phyloP scores from a whole-genome alignment of 1,140 invertebrate genomes.

The Brachionus angularis region DNA sequence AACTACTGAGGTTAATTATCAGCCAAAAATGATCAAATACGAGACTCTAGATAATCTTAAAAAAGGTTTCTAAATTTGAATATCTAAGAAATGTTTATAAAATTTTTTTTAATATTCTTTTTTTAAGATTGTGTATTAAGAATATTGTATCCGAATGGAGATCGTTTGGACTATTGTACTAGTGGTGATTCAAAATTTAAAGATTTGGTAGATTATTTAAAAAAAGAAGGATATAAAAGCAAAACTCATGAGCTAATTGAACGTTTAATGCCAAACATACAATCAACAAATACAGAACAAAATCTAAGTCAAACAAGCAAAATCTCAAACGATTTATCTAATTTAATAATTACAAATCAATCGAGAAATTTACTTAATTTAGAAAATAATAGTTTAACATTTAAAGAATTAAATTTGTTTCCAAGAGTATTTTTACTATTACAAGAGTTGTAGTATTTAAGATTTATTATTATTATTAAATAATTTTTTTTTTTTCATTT shows the following conservation, averaged over 20 bases:
- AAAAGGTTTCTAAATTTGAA: too few relatives aligned
- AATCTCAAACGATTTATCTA: constrained; percentile 28
- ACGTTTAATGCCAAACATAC: constrained; percentile 16
- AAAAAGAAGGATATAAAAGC: constrained; percentile 21
- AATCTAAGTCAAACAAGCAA: constrained; percentile 24
- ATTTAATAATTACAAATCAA: constrained; percentile 28
- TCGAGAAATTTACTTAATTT: constrained; percentile 20
- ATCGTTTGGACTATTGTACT: constrained; percentile 10
- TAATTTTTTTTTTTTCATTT: neutral
- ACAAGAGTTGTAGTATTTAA: neutral
- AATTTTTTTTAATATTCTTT: too few relatives aligned
- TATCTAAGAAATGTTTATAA: too few relatives aligned
- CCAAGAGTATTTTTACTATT: constrained; percentile 39
- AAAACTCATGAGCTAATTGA: constrained; percentile 21
- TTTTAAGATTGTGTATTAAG: constrained; percentile 16
- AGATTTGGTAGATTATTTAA: neutral
- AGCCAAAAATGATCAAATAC: constrained; percentile 8
- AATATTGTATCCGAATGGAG: constrained; percentile 21
- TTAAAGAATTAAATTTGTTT: constrained; percentile 36
- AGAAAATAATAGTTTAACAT: constrained; percentile 2
- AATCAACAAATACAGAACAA: neutral
- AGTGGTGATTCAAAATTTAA: constrained; percentile 36
- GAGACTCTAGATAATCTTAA: neutral
- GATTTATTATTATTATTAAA: neutral
- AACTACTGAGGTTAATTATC: neutral